Conservation (phyloP, 2,113 vertebrate genomes). For the Lycaon pictus region DNA sequence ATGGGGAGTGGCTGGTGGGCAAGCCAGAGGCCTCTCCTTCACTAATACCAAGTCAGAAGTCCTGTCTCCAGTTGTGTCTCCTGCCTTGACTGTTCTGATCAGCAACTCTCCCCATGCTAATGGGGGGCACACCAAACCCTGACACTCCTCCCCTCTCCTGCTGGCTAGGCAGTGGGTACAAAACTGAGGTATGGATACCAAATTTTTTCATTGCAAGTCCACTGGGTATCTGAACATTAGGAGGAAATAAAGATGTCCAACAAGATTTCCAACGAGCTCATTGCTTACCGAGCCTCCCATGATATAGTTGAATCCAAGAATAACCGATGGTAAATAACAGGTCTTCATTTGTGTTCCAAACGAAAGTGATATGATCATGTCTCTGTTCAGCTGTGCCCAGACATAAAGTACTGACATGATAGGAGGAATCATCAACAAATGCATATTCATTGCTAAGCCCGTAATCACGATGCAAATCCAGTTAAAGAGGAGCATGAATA, state of each 20-base stretch:
- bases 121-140: slow-evolving; percentile 92
- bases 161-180: slow-evolving; percentile 93
- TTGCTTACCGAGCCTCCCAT: slow-evolving; percentile 97
- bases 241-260: slow-evolving; percentile 99
- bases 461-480: slow-evolving; percentile 99
- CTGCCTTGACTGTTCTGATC: slow-evolving; percentile 89
- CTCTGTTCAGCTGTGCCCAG: slow-evolving; percentile 98
- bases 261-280: slow-evolving; percentile 97
- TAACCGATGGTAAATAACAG: slow-evolving; percentile 98
- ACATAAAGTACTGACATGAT: slow-evolving; percentile 99
- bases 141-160: slow-evolving; percentile 94
- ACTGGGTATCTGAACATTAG: slow-evolving; percentile 98
- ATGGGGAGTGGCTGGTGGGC: slow-evolving; percentile 68
- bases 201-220: slow-evolving; percentile 95
- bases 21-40: slow-evolving; percentile 80
- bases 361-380: slow-evolving; percentile 97
- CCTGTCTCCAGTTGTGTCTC: slow-evolving; percentile 97
- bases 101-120: slow-evolving; percentile 91
- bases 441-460: slow-evolving; percentile 94
- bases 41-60: slow-evolving; percentile 96
- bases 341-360: slow-evolving; percentile 99
- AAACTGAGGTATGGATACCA: slow-evolving; percentile 96
- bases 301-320: slow-evolving; percentile 98
- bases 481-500: slow-evolving; percentile 99
- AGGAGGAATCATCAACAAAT: slow-evolving; percentile 98